These are phyloP conservation scores for Metellina segmentata DNA, from an alignment of 2,888 invertebrate species.

Conservation along the genomic window DNA sequence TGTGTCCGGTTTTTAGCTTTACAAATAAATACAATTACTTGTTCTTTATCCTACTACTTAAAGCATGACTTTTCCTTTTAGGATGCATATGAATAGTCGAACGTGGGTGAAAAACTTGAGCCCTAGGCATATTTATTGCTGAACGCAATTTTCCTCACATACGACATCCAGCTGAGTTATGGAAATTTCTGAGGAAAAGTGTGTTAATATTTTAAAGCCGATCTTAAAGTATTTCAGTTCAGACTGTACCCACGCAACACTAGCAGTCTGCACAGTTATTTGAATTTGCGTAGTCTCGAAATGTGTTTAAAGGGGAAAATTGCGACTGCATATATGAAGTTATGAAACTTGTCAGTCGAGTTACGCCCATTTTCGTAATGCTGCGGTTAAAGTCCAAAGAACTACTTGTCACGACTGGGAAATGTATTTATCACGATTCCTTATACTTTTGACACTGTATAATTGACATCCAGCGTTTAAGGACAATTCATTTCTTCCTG, in stretches of 20 bases:
- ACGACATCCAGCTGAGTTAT: not conserved
- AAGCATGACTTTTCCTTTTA: not conserved
- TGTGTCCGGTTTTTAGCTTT: no score
- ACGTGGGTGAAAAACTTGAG: not conserved
- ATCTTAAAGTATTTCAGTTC: not conserved
- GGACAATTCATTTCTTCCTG: no score
- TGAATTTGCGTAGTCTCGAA: not conserved
- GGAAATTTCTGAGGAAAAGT: not conserved
- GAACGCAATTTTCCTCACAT: not conserved
- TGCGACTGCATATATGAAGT: no score
- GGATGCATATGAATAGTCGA: not conserved
- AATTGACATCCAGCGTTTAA: no score
- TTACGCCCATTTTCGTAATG: no score
- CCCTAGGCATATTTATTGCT: not conserved
- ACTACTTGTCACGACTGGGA: no score
- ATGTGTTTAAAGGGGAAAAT: no score
- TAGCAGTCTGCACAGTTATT: not conserved
- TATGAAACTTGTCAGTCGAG: no score
- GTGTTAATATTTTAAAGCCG: not conserved
- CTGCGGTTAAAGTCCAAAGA: no score
- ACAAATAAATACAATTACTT: not conserved
- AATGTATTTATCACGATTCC: no score
- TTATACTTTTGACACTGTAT: no score
- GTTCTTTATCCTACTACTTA: not conserved
- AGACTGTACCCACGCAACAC: not conserved